Evolutionary conservation across 2,113 vertebrate genomes (phyloP).

Genomic region (Mustela nigripes): DNA sequence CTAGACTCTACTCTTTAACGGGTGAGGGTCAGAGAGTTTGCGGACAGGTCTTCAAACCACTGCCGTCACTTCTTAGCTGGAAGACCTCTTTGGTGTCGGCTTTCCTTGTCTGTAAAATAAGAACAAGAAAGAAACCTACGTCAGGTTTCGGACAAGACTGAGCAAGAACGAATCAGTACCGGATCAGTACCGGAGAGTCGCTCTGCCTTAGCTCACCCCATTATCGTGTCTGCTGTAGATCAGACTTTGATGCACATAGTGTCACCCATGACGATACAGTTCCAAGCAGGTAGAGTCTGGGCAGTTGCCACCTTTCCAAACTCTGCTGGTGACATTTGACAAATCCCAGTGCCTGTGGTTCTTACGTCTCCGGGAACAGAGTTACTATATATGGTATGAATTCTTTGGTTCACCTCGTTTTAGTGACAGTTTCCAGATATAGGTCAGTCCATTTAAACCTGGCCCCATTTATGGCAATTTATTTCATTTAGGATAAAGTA

Average conservation of each 20-base stretch:
- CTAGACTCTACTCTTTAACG: neutral
- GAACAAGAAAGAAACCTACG: neutral
- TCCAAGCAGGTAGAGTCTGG: neutral
- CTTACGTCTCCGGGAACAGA: neutral
- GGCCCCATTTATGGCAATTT: conserved; percentile 78
- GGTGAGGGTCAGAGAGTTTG: neutral
- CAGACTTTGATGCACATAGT: neutral
- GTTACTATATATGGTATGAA: conserved; percentile 76
- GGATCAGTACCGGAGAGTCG: neutral
- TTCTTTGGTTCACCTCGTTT: conserved; percentile 75
- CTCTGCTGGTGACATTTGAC: conserved; percentile 39
- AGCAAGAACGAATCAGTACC: neutral
- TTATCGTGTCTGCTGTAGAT: neutral
- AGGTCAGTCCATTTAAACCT: conserved; percentile 78
- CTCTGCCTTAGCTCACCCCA: neutral
- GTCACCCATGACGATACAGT: neutral
- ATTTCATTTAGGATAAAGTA: conserved; percentile 74
- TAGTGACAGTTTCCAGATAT: conserved; percentile 77
- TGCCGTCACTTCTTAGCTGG: too few relatives aligned
- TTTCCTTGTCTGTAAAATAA: neutral
- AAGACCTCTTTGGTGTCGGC: neutral
- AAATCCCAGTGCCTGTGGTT: conserved; percentile 32
- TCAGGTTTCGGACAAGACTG: neutral
- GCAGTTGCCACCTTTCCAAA: neutral
- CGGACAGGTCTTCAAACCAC: neutral